A percentile compares a stretch with the other conserved stretches of the same genome.
These are phyloP conservation scores for Rhinoderma darwinii DNA, from an alignment of 2,113 vertebrate genomes.

Conservation along the genomic window DNA sequence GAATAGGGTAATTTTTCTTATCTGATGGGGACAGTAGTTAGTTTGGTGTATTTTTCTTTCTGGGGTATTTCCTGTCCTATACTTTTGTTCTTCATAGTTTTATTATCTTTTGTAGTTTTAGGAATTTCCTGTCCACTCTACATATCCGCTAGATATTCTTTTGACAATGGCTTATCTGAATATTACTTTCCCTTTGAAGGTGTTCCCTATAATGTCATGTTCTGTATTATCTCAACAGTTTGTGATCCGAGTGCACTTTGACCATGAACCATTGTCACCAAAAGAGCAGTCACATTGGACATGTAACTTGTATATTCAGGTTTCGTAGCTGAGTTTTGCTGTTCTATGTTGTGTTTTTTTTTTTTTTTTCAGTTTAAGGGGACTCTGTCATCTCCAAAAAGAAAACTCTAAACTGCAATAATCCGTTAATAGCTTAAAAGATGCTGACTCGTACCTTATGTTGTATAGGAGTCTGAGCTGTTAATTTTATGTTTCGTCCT, in stretches of 20 bases:
- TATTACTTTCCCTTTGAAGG: conserved; percentile 15
- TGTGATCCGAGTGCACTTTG: background rate
- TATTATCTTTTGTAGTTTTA: conserved; percentile 40
- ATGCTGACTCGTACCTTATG: too few relatives aligned
- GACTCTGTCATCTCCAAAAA: too few relatives aligned
- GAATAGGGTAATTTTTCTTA: conserved; percentile 28
- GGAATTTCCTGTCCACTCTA: conserved; percentile 49
- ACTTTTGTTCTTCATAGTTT: conserved; percentile 43
- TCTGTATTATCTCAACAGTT: background rate
- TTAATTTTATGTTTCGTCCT: too few relatives aligned
- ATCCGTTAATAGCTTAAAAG: too few relatives aligned
- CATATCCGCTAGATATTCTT: conserved; percentile 37
- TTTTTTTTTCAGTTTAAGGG: too few relatives aligned
- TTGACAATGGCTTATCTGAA: conserved; percentile 48
- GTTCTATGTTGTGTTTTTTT: background rate
- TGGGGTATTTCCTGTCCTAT: conserved; percentile 46
- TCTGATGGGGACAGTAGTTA: background rate
- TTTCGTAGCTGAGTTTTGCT: background rate
- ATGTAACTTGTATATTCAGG: background rate
- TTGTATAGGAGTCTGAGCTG: too few relatives aligned
- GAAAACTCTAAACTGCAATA: too few relatives aligned
- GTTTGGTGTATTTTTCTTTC: conserved; percentile 27
- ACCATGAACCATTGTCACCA: background rate
- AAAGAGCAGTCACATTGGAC: background rate
- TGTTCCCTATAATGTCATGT: background rate